Base-by-base conservation (phyloP, 2,797 vertebrate genomes). In the Microctenopoma stevenorrisi region DNA sequence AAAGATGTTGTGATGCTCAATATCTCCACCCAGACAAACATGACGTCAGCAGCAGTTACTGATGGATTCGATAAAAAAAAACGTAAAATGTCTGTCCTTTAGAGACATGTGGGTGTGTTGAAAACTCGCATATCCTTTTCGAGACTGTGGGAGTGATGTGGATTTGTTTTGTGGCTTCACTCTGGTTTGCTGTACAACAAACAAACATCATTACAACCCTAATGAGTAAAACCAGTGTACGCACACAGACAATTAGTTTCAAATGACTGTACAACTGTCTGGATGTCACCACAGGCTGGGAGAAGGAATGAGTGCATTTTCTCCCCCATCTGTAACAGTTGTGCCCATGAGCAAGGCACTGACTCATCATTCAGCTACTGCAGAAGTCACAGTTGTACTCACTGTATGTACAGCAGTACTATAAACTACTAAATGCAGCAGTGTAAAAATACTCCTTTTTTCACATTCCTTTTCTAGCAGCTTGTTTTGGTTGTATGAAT, bases 81-180 rank as follows among this genome's bases (percentile, higher is more conserved):
- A 5, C 18, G 18, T 18, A 18, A 33, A 33, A 1, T 0, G 0
- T 28, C 48, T 11, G 3, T 6, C 43, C 49, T 11, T 44, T 11
- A 6, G 22, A 61, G 33, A 26, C 4, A 15, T 43, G 81, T 76
- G 72, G 72, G 81, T 37, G 80, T 51, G 70, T 6, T 55, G 64
- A 73, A 58, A 77, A 25, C 26, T 76, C 70, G 77, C 74, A 84
- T 75, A 75, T 81, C 74, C 71, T 58, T 66, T 71, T 62, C 18
- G 30, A 13, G 67, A 35, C 26, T 61, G 63, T 78, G 58, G 81
- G 69, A 71, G 60, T 38, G 6, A 63, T 62, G 49, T 8, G 28
- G 58, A 50, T 49, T 11, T 38, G 51, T 81, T 64, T 64, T 85
- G 79, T 81, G 75, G 59, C 35, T 69, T 70, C 7, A 43, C 52